phyloP scores from a whole-genome alignment of 2,888 invertebrate genomes.

The Dynastes hyllus region DNA sequence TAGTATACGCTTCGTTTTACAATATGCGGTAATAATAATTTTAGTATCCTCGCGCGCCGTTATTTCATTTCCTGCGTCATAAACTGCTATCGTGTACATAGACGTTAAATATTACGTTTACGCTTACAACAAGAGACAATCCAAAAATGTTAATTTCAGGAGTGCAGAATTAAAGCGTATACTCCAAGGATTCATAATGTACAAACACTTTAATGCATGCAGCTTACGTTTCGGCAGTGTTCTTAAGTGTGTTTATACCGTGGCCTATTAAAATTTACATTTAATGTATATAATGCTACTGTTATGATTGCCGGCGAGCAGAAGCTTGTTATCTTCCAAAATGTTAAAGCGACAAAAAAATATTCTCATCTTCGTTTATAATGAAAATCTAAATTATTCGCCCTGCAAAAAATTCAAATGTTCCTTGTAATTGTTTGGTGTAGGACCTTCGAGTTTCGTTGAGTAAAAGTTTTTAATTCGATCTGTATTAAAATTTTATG shows the following conservation, averaged over 20 bases:
- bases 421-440: neutral
- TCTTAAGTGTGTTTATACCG: constrained; percentile 18
- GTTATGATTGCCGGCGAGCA: constrained; percentile 16
- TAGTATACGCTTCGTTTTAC: constrained; percentile 17
- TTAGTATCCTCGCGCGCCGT: constrained; percentile 18
- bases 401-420: constrained; percentile 11
- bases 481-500: neutral
- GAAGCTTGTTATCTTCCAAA: neutral
- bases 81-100: constrained; percentile 18
- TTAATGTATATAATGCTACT: neutral
- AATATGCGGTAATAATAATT: constrained; percentile 37
- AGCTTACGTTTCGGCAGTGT: constrained; percentile 16
- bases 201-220: constrained; percentile 23
- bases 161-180: constrained; percentile 23
- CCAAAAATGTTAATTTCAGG: constrained; percentile 44
- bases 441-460: neutral
- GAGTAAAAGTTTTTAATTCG: constrained; percentile 6
- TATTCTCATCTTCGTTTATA: neutral
- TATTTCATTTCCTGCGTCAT: constrained; percentile 37
- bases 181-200: constrained; percentile 40
- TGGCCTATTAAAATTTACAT: constrained; percentile 14
- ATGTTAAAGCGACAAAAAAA: neutral
- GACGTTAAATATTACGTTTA: constrained; percentile 10
- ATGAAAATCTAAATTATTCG: constrained; percentile 23
- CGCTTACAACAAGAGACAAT: constrained; percentile 4